Conservation (phyloP, 2,888 invertebrate species). For the Agrotis exclamationis region DNA sequence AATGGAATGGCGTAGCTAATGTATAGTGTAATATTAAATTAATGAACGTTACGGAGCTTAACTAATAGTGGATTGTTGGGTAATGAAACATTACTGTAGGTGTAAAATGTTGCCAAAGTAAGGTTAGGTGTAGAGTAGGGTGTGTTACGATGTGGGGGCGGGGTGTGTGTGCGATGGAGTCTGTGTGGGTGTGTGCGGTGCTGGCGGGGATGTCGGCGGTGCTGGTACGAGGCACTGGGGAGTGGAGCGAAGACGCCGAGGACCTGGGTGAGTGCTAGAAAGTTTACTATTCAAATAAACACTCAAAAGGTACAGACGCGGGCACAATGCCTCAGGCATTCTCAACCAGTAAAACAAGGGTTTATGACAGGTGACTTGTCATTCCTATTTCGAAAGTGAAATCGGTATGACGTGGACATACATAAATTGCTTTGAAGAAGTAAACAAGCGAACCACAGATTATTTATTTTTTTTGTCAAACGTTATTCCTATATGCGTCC, state of each 20-base stretch:
- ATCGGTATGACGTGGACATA: neutral
- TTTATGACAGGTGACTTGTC: neutral
- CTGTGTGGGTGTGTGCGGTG: constrained; percentile 72
- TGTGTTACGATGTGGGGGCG: constrained; percentile 64
- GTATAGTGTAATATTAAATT: constrained; percentile 60
- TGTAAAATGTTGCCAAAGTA: constrained; percentile 67
- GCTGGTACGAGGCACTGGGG: constrained; percentile 82
- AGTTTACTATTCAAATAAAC: neutral
- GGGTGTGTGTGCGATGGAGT: constrained; percentile 70
- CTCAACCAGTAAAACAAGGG: neutral
- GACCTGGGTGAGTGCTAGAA: constrained; percentile 82
- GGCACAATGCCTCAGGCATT: neutral
- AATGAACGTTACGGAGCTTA: constrained; percentile 57
- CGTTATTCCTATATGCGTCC: neutral
- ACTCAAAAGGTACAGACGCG: neutral
- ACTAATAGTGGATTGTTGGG: constrained; percentile 50
- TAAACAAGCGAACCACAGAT: neutral
- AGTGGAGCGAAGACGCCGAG: constrained; percentile 89
- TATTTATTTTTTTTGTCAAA: constrained; percentile 2
- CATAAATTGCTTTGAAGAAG: neutral
- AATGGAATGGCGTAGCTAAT: constrained; percentile 58
- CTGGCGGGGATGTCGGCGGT: constrained; percentile 76
- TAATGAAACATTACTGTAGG: constrained; percentile 49
- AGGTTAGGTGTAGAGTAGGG: constrained; percentile 55
- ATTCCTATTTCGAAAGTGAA: constrained; percentile 6